Evolutionary conservation across 2,113 vertebrate genomes (phyloP).

Genomic region (Pseudolaguvia tuberculata): DNA sequence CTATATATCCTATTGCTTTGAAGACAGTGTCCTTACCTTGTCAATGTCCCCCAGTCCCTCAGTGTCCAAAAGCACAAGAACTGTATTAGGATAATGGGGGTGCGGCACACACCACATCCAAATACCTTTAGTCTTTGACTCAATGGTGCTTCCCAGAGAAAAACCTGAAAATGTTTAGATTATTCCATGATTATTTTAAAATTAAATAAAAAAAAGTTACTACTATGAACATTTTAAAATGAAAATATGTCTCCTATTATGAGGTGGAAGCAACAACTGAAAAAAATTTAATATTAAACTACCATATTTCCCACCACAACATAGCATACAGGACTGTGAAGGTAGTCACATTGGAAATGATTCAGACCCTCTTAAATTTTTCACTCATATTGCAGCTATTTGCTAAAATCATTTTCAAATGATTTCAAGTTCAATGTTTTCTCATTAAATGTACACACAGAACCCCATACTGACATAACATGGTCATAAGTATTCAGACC

Average conservation of each 20-base stretch:
- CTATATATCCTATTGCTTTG: background rate
- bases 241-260: background rate
- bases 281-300: no score
- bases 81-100: background rate
- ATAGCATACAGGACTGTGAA: no score
- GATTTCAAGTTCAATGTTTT: no score
- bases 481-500: no score
- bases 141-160: constrained; percentile 51
- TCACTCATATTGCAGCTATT: no score
- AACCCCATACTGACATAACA: no score
- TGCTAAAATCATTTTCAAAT: no score
- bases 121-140: constrained; percentile 61
- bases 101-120: constrained; percentile 60
- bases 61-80: constrained; percentile 39
- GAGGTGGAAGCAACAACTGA: no score
- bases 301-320: no score
- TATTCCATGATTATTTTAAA: background rate
- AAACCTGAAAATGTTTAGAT: constrained; percentile 9
- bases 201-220: background rate
- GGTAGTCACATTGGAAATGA: no score
- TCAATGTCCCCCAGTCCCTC: constrained; percentile 40
- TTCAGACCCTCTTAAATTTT: no score
- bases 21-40: constrained; percentile 21
- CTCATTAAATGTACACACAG: no score
- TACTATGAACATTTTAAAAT: background rate